Conservation (phyloP, 2,113 vertebrate genomes). For the Callospermophilus lateralis region DNA sequence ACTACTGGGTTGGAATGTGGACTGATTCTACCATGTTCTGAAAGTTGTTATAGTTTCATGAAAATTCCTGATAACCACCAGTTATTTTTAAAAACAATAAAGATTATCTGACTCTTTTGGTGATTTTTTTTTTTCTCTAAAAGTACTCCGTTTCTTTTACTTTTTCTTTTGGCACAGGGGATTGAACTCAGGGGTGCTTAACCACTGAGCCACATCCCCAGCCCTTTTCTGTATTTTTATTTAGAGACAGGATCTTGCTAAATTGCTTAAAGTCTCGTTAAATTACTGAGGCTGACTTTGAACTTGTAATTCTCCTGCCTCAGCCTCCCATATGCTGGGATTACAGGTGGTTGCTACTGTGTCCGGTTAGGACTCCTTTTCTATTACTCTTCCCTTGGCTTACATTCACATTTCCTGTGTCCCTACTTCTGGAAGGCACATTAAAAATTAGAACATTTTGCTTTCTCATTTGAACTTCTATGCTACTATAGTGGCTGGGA, state of each 20-base stretch:
- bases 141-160: neutral
- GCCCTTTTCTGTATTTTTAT: too few species aligned
- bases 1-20: neutral
- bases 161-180: too few species aligned
- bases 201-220: too few species aligned
- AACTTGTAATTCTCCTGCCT: too few species aligned
- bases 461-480: neutral
- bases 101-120: neutral
- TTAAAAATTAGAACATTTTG: conserved; percentile 7
- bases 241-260: too few species aligned
- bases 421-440: neutral
- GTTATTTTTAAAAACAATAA: neutral
- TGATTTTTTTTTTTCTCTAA: neutral
- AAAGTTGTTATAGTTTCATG: neutral
- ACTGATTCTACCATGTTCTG: neutral
- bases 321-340: too few species aligned
- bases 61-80: neutral
- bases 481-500: neutral
- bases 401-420: neutral
- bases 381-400: neutral
- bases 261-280: too few species aligned
- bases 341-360: fast-evolving
- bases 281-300: too few species aligned
- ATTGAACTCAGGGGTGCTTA: too few species aligned
- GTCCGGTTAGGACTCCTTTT: neutral